Percentiles rank a stretch among this genome's conserved stretches.
Evolutionary conservation across 1,140 invertebrate genomes (phyloP).

Genomic region (Eupristina koningsbergeri): DNA sequence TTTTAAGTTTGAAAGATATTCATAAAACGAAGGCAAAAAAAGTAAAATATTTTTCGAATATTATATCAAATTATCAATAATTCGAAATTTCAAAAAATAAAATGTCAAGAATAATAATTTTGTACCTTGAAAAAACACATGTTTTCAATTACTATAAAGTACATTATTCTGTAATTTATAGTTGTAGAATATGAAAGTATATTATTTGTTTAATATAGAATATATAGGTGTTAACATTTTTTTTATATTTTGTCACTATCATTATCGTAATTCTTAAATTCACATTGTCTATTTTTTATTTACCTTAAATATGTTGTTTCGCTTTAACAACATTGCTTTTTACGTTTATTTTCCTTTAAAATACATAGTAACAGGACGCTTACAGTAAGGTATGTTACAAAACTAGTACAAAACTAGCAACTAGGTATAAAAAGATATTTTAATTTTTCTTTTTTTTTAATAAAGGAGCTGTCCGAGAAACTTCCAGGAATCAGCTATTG

Average conservation of each 20-base stretch:
- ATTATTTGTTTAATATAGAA: conserved; percentile 17
- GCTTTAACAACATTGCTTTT: conserved; percentile 61
- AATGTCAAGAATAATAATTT: too few relatives aligned
- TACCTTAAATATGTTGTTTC: conserved; percentile 51
- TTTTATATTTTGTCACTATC: conserved; percentile 1
- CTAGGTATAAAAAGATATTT: conserved; percentile 73
- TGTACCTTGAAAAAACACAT: neutral
- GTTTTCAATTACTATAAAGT: neutral
- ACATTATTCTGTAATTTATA: neutral
- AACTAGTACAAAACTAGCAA: conserved; percentile 74
- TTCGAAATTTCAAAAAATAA: neutral
- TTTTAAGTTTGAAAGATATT: too few relatives aligned
- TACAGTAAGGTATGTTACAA: conserved; percentile 71
- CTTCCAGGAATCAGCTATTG: conserved; percentile 65
- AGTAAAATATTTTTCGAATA: neutral
- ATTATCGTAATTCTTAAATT: conserved; percentile 3
- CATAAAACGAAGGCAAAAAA: neutral
- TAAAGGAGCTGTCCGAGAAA: conserved; percentile 66
- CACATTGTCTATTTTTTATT: conserved; percentile 7
- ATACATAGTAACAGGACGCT: conserved; percentile 70
- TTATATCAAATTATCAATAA: neutral
- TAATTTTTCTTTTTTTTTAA: conserved; percentile 56
- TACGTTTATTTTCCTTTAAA: too few relatives aligned
- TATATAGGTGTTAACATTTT: neutral
- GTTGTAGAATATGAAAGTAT: neutral